phyloP scores from a whole-genome alignment of 1,140 invertebrate genomes.

The Tetramorium alpestre region DNA sequence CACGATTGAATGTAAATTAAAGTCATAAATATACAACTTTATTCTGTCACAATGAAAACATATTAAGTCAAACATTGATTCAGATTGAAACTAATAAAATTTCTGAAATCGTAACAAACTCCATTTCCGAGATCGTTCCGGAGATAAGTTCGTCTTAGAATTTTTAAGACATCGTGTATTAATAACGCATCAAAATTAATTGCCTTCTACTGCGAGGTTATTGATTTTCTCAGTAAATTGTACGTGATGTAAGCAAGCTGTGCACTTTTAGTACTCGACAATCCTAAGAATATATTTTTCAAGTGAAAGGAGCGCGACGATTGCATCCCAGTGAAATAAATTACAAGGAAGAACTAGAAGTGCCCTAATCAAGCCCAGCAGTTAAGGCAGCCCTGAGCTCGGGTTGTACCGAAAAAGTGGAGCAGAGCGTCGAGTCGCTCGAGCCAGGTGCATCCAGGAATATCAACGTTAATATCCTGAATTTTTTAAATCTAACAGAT shows the following conservation, averaged over 20 bases:
- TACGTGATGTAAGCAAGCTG: not conserved
- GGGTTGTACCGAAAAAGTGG: slow-evolving; percentile 29
- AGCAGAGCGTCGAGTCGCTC: slow-evolving; percentile 10
- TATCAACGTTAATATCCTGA: not conserved
- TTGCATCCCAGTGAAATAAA: not conserved
- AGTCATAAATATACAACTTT: not conserved
- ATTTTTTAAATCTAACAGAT: not conserved
- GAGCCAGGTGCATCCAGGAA: not conserved
- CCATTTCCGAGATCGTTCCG: not conserved
- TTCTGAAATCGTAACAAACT: not conserved
- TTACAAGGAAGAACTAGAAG: not conserved
- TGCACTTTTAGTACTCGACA: not conserved
- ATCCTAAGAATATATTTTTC: not conserved
- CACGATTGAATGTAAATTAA: not conserved
- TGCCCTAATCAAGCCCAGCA: not conserved
- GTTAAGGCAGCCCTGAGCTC: slow-evolving; percentile 19
- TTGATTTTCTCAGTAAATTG: not conserved
- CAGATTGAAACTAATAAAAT: not conserved
- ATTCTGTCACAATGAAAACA: not conserved
- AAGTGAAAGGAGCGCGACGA: not conserved
- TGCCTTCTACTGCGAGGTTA: not conserved
- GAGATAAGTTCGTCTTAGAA: not conserved
- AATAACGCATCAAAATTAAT: not conserved
- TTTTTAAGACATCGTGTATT: not conserved
- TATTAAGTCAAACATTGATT: not conserved